Conservation (phyloP, 2,888 invertebrate species). For the Lochmaea capreae region DNA sequence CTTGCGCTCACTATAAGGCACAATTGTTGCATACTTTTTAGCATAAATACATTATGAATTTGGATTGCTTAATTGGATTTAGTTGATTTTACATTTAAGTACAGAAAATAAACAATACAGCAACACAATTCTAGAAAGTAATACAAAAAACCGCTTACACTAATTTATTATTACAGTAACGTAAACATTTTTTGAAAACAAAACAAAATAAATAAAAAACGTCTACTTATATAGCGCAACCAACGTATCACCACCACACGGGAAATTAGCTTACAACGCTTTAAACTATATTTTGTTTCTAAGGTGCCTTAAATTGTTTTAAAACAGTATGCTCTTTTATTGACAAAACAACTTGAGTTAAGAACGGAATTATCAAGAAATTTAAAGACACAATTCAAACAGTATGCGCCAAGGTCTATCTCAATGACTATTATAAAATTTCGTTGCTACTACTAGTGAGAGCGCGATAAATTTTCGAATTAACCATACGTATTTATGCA, state of each 20-base stretch:
- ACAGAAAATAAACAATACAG: constrained; percentile 6
- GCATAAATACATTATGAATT: background rate
- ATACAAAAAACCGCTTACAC: constrained; percentile 9
- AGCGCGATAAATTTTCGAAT: constrained; percentile 29
- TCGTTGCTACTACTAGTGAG: constrained; percentile 4
- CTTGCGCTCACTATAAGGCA: too few species aligned
- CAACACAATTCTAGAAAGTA: background rate
- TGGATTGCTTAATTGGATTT: too few species aligned
- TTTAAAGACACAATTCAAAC: constrained; percentile 28
- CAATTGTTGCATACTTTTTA: too few species aligned
- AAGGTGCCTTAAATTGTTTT: constrained; percentile 25
- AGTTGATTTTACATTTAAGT: constrained; percentile 2
- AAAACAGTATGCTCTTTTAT: constrained; percentile 18
- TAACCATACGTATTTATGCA: constrained; percentile 20
- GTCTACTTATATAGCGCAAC: constrained; percentile 13
- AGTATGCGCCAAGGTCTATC: constrained; percentile 31
- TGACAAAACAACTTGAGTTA: constrained; percentile 31
- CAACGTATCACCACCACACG: constrained; percentile 13
- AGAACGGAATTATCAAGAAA: constrained; percentile 16
- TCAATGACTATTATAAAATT: constrained; percentile 21
- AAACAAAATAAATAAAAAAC: constrained; percentile 15
- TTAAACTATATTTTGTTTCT: constrained; percentile 25
- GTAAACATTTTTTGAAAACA: constrained; percentile 14
- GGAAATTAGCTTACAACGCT: constrained; percentile 18
- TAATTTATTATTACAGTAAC: constrained; percentile 10